These are phyloP conservation scores for Drosophila hawaiiensis DNA, from an alignment of 2,888 invertebrate species.

Conservation along the genomic window DNA sequence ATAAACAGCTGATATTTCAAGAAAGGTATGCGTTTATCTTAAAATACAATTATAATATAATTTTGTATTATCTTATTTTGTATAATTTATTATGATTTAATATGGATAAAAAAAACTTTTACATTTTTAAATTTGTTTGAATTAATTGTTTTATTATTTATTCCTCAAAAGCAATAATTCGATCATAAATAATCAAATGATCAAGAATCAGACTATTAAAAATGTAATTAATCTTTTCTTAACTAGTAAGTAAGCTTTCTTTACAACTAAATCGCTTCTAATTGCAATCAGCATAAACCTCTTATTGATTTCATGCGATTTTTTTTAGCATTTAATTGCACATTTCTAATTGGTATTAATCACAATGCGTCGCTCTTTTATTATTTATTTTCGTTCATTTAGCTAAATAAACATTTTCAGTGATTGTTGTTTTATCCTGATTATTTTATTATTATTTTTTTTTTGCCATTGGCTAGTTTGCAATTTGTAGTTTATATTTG, in stretches of 20 bases:
- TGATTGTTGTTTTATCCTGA: constrained; percentile 2
- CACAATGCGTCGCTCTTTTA: constrained; percentile 14
- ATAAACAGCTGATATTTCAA: background rate
- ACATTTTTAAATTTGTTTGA: background rate
- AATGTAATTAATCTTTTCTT: background rate
- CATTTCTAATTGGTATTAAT: constrained; percentile 20
- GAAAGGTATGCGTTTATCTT: background rate
- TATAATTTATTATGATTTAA: background rate
- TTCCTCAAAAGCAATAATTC: background rate
- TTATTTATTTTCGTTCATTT: constrained; percentile 49
- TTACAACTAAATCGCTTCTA: background rate
- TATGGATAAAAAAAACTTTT: background rate
- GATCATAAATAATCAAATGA: background rate
- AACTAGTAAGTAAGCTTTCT: background rate
- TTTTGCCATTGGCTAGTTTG: constrained; percentile 7
- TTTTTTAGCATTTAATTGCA: background rate
- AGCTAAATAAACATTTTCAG: constrained; percentile 21
- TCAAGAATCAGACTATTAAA: background rate
- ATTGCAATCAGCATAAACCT: background rate
- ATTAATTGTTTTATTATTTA: background rate
- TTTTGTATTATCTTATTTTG: background rate
- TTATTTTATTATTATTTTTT: background rate
- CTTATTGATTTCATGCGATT: background rate
- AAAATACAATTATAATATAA: background rate
- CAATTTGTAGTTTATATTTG: constrained; percentile 43